Evolutionary conservation across 2,113 vertebrate species (phyloP).

Genomic region (Furnarius figulus): DNA sequence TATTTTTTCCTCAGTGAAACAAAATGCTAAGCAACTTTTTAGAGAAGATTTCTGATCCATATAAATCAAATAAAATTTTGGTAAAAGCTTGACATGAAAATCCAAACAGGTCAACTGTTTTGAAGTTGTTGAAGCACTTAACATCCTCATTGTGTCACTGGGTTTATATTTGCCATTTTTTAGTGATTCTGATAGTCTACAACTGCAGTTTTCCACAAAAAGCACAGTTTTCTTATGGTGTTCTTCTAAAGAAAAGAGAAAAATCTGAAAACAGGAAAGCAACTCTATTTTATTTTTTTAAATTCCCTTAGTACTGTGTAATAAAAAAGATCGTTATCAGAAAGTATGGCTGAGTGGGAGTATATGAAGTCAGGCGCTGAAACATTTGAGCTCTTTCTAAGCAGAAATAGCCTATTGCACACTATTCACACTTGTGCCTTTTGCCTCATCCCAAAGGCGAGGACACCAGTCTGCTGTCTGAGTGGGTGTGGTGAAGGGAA

Average conservation of each 20-base stretch:
- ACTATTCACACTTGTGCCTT: background rate
- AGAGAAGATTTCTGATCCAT: background rate
- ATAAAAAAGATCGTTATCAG: background rate
- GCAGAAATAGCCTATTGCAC: background rate
- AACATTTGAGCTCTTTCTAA: background rate
- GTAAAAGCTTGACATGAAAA: background rate
- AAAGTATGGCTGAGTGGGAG: background rate
- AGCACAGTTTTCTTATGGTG: background rate
- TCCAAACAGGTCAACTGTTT: background rate
- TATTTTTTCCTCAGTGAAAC: background rate
- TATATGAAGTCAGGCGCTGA: background rate
- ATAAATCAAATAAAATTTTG: background rate
- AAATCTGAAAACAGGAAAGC: background rate
- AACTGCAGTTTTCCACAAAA: background rate
- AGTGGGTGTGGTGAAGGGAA: background rate
- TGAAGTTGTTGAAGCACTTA: background rate
- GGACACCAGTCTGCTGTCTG: background rate
- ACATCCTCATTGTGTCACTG: fast-evolving
- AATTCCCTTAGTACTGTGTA: background rate
- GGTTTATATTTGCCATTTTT: background rate
- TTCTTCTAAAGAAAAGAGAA: background rate
- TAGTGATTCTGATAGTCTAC: background rate
- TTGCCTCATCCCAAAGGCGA: background rate
- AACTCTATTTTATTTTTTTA: background rate
- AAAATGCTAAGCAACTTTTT: background rate